Conservation (phyloP, 2,797 vertebrate genomes). For the Crocodylus rhombifer region DNA sequence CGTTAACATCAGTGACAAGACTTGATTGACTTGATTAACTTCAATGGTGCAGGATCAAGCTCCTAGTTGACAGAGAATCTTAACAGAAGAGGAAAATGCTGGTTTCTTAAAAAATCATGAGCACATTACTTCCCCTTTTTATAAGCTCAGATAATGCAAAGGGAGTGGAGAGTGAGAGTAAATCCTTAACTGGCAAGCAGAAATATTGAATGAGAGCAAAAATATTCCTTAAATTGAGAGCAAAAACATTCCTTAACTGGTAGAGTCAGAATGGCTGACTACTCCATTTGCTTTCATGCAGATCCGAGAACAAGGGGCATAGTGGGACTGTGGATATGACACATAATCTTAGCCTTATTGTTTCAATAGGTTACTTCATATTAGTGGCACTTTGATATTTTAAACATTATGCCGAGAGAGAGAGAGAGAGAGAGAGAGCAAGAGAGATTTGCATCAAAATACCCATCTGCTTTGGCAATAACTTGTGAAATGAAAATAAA, state of each 20-base stretch:
- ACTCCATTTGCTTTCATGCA: neutral
- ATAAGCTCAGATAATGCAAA: neutral
- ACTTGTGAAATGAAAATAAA: conserved; percentile 51
- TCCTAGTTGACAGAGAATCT: neutral
- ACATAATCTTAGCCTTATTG: neutral
- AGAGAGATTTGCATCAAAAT: conserved; percentile 14
- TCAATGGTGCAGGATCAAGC: neutral
- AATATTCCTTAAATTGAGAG: too few species aligned
- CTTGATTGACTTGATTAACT: neutral
- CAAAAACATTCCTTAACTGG: neutral
- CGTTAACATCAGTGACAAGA: neutral
- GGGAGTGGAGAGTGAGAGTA: neutral
- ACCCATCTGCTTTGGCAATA: conserved; percentile 37
- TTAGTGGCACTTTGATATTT: conserved; percentile 19
- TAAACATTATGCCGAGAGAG: too few species aligned
- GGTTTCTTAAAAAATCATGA: neutral
- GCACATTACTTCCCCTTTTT: neutral
- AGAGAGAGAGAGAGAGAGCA: neutral
- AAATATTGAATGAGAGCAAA: too few species aligned
- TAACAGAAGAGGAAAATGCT: neutral
- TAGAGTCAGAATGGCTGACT: neutral
- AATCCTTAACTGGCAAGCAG: neutral
- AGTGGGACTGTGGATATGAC: neutral
- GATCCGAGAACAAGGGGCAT: neutral
- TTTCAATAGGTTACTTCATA: conserved; percentile 18